Conservation (phyloP, 2,888 invertebrate genomes). For the Phaedon cochleariae region DNA sequence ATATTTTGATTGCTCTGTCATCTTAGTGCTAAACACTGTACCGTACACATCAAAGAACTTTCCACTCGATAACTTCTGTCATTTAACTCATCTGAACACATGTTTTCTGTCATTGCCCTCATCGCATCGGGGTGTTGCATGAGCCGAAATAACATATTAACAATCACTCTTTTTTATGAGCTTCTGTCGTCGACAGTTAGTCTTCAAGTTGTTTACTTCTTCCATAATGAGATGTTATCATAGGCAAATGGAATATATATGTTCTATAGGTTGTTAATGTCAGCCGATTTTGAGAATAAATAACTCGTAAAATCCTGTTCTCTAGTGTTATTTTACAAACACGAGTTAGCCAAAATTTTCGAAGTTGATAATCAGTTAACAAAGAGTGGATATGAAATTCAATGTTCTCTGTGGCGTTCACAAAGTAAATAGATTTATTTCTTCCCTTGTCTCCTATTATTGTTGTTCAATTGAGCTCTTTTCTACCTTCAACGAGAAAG, state of each 20-base stretch:
- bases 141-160: conserved; percentile 38
- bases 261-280: not conserved
- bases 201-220: not conserved
- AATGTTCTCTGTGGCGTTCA: too few relatives aligned
- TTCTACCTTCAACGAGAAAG: too few relatives aligned
- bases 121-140: conserved; percentile 27
- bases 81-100: conserved; percentile 55
- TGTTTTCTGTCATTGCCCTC: conserved; percentile 54
- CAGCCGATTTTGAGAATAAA: not conserved
- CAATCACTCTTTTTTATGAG: conserved; percentile 13
- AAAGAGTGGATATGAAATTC: too few relatives aligned
- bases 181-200: not conserved
- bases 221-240: not conserved
- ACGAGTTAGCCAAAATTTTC: too few relatives aligned
- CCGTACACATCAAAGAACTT: conserved; percentile 50
- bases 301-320: too few relatives aligned
- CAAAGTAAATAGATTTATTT: too few relatives aligned
- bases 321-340: too few relatives aligned
- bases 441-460: too few relatives aligned
- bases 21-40: conserved; percentile 46
- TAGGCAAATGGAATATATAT: not conserved
- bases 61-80: conserved; percentile 53
- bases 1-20: conserved; percentile 48
- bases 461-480: too few relatives aligned
- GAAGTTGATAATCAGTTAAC: too few relatives aligned